A percentile compares a stretch with the other conserved stretches of the same genome.
phyloP scores from a whole-genome alignment of 2,888 invertebrate genomes.

The Ochropleura leucogaster region DNA sequence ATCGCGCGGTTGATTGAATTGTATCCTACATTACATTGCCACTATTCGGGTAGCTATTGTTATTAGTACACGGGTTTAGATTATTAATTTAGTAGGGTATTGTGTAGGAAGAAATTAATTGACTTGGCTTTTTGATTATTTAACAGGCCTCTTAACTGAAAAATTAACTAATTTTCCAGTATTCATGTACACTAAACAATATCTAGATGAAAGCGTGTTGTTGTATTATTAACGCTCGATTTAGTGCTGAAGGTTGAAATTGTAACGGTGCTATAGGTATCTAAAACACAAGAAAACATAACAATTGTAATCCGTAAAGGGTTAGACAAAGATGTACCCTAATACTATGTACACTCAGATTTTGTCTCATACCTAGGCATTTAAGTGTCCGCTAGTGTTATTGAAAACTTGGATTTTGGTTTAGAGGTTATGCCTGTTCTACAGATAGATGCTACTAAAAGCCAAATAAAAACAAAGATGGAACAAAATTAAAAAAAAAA shows the following conservation, averaged over 20 bases:
- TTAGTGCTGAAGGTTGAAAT: not conserved
- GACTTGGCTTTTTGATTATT: not conserved
- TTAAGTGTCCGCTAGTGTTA: not conserved
- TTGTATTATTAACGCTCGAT: not conserved
- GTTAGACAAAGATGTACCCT: too few species aligned
- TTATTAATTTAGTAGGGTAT: slow-evolving; percentile 25
- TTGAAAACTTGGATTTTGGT: not conserved
- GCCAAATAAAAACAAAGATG: not conserved
- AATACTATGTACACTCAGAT: too few species aligned
- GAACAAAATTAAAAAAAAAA: not conserved
- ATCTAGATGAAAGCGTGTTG: not conserved
- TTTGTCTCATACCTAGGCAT: not conserved
- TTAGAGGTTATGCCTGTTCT: not conserved
- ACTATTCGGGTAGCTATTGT: slow-evolving; percentile 36
- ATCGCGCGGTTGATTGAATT: slow-evolving; percentile 55
- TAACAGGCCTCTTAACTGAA: not conserved
- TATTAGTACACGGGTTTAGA: slow-evolving; percentile 19
- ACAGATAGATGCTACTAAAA: not conserved
- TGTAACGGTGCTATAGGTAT: not conserved
- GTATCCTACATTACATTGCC: slow-evolving; percentile 31
- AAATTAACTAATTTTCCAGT: not conserved
- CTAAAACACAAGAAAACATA: too few species aligned
- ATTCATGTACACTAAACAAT: not conserved
- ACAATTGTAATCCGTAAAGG: too few species aligned
- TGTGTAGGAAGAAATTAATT: not conserved